Percentiles rank a stretch among this genome's conserved stretches.
These are phyloP conservation scores for Drosophila vallismaia DNA, from an alignment of 2,888 invertebrate genomes.

Conservation along the genomic window DNA sequence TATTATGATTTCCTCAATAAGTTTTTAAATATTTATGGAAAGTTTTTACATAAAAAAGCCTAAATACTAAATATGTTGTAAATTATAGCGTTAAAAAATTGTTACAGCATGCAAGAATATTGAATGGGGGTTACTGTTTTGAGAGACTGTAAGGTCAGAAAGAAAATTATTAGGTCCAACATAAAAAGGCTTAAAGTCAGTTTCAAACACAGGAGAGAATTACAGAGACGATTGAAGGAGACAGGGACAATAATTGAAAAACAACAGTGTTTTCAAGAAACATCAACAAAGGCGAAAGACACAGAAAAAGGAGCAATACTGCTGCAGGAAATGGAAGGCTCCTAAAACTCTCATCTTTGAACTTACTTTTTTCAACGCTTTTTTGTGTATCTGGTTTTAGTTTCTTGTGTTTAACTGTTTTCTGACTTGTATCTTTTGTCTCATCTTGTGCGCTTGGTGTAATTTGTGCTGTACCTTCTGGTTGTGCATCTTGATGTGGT, in stretches of 20 bases:
- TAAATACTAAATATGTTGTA: too few relatives aligned
- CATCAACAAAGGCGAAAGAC: constrained; percentile 59
- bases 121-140: constrained; percentile 26
- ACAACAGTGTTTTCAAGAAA: constrained; percentile 57
- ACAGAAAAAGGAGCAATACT: constrained; percentile 44
- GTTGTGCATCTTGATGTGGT: constrained; percentile 72
- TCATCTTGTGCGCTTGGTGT: constrained; percentile 82
- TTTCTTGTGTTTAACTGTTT: constrained; percentile 84
- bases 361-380: constrained; percentile 84
- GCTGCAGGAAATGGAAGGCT: constrained; percentile 53
- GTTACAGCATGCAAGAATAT: constrained; percentile 19
- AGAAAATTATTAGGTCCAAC: constrained; percentile 27
- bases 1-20: too few relatives aligned
- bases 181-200: constrained; percentile 14
- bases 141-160: constrained; percentile 8
- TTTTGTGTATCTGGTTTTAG: constrained; percentile 78
- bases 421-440: constrained; percentile 82
- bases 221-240: constrained; percentile 33
- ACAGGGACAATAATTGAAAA: constrained; percentile 48
- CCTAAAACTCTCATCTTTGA: constrained; percentile 65
- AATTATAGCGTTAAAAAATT: not conserved
- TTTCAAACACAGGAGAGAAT: constrained; percentile 30
- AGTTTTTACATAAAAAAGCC: too few relatives aligned
- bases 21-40: too few relatives aligned
- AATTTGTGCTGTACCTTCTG: constrained; percentile 84